A percentile compares a stretch with the other conserved stretches of the same genome.
Evolutionary conservation across 2,113 vertebrate genomes (phyloP).

Genomic region (Chlamydotis undulata): DNA sequence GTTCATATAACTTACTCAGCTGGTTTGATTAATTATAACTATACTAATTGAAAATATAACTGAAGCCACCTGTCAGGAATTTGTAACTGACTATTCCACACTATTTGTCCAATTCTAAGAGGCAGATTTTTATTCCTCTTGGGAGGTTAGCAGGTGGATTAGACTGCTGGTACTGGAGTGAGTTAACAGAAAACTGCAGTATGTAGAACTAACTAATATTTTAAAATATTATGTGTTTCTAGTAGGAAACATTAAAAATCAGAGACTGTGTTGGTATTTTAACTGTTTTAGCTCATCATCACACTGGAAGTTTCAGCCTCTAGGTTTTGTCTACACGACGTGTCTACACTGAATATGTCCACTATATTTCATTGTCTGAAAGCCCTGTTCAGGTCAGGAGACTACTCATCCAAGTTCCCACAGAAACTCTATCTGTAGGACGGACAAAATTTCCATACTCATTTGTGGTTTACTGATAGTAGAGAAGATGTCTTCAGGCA

Average conservation of each 20-base stretch:
- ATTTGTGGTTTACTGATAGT: background rate
- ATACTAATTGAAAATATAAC: background rate
- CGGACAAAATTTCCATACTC: background rate
- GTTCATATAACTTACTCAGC: background rate
- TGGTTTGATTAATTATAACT: background rate
- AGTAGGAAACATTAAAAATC: background rate
- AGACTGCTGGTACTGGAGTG: background rate
- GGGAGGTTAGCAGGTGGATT: background rate
- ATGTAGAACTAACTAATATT: background rate
- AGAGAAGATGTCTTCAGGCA: background rate
- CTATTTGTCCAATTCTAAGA: background rate
- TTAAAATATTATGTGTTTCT: background rate
- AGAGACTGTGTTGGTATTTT: background rate
- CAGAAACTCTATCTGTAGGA: background rate
- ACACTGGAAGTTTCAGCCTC: background rate
- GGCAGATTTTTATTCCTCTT: background rate
- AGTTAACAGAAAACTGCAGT: background rate
- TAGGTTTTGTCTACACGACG: background rate
- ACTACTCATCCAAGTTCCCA: background rate
- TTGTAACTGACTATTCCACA: background rate
- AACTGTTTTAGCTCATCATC: background rate
- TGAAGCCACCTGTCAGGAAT: background rate
- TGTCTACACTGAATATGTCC: background rate
- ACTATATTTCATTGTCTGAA: background rate
- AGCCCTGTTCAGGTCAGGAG: background rate